Conservation (phyloP, 2,888 invertebrate species). For the Ectemnius cavifrons region DNA sequence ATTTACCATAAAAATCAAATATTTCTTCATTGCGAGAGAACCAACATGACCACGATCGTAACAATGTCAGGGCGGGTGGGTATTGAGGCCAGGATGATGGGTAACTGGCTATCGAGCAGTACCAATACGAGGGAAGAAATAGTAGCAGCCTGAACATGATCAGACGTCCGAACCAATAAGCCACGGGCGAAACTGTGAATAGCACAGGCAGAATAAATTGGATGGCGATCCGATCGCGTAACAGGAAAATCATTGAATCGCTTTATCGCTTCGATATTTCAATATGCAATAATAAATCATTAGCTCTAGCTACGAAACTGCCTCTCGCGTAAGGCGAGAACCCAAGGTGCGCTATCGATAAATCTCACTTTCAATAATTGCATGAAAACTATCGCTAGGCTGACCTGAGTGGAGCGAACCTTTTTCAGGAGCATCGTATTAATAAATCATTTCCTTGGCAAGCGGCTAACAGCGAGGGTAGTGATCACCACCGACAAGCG, state of each 20-base stretch:
- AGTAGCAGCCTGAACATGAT: too few relatives aligned
- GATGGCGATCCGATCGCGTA: slow-evolving; percentile 14
- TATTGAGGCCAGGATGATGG: background rate
- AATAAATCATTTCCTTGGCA: slow-evolving; percentile 33
- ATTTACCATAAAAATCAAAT: background rate
- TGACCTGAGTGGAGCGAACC: background rate
- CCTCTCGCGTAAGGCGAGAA: background rate
- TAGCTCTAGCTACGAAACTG: slow-evolving; percentile 8
- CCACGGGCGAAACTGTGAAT: background rate
- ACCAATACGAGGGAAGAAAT: too few relatives aligned
- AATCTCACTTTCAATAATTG: slow-evolving; percentile 47
- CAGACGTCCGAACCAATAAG: too few relatives aligned
- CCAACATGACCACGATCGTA: background rate
- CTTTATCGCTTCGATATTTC: slow-evolving; percentile 20
- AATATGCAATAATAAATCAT: slow-evolving; percentile 31
- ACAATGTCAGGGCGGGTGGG: background rate
- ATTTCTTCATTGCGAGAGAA: background rate
- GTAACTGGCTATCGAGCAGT: too few relatives aligned
- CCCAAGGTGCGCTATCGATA: slow-evolving; percentile 27
- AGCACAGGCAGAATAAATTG: background rate
- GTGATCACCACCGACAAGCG: background rate
- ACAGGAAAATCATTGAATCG: slow-evolving; percentile 37
- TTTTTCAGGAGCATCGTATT: slow-evolving; percentile 10
- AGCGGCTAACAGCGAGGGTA: slow-evolving; percentile 4
- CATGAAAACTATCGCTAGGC: slow-evolving; percentile 13